These are phyloP conservation scores for Minunthozetes semirufus DNA, from an alignment of 2,888 invertebrate species.

Conservation along the genomic window DNA sequence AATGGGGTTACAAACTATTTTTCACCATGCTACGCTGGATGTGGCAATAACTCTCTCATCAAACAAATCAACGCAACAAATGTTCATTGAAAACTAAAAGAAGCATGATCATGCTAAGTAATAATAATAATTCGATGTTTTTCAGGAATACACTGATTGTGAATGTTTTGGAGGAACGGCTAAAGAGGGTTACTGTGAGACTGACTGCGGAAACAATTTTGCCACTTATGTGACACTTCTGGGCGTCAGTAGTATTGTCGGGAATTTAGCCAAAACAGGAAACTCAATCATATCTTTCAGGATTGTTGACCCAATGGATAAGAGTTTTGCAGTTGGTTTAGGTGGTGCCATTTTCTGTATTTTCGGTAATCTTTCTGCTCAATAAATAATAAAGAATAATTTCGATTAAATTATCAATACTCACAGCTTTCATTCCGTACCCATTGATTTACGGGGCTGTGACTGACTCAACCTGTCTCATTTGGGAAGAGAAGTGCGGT, in stretches of 20 bases:
- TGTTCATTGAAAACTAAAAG: too few species aligned
- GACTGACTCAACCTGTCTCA: slow-evolving; percentile 61
- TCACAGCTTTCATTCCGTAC: slow-evolving; percentile 57
- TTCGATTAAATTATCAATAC: too few species aligned
- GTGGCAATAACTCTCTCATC: too few species aligned
- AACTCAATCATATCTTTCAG: slow-evolving; percentile 60
- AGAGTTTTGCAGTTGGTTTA: neutral
- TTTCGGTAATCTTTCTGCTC: neutral
- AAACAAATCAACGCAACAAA: too few species aligned
- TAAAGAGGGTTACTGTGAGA: slow-evolving; percentile 52
- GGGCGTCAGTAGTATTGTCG: slow-evolving; percentile 55
- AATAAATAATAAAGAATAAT: neutral
- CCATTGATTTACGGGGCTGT: slow-evolving; percentile 64
- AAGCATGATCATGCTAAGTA: too few species aligned
- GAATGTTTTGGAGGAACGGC: slow-evolving; percentile 7
- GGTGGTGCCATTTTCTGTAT: neutral
- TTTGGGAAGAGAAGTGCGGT: slow-evolving; percentile 60
- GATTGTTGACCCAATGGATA: slow-evolving; percentile 41
- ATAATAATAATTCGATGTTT: too few species aligned
- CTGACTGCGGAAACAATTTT: slow-evolving; percentile 54
- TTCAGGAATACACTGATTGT: slow-evolving; percentile 36
- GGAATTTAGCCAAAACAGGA: slow-evolving; percentile 60
- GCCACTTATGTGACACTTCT: slow-evolving; percentile 45
- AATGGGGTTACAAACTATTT: slow-evolving; percentile 55
- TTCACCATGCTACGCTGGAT: slow-evolving; percentile 68